Conservation (phyloP, 2,113 vertebrate species). For the Phylloscopus whistleri region DNA sequence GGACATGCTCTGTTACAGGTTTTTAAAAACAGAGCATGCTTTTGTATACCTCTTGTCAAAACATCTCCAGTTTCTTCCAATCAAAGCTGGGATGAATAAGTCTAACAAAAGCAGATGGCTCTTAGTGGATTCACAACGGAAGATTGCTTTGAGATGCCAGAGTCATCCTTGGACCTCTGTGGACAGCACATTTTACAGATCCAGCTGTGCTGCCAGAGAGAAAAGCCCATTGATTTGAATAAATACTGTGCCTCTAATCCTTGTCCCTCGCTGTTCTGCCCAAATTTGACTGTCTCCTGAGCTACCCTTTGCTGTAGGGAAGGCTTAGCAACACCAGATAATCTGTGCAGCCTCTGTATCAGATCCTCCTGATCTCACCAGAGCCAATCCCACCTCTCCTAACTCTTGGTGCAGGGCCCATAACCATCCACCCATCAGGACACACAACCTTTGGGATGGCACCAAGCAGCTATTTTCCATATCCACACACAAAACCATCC, state of each 20-base stretch:
- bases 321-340: not conserved
- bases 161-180: not conserved
- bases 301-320: not conserved
- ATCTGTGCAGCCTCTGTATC: not conserved
- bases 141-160: not conserved
- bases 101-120: not conserved
- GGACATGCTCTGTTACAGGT: not conserved
- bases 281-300: not conserved
- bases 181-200: not conserved
- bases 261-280: not conserved
- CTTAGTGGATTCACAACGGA: not conserved
- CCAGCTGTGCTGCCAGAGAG: not conserved
- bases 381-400: not conserved
- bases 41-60: not conserved
- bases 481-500: not conserved
- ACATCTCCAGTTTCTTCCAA: not conserved
- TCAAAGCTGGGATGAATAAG: not conserved
- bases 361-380: not conserved
- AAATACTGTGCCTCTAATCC: not conserved
- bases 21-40: not conserved
- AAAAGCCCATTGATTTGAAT: not conserved
- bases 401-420: rapidly evolving
- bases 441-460: not conserved
- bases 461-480: not conserved
- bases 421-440: not conserved